phyloP scores from a whole-genome alignment of 2,888 invertebrate genomes.

The Cryptocheilus praepositus region DNA sequence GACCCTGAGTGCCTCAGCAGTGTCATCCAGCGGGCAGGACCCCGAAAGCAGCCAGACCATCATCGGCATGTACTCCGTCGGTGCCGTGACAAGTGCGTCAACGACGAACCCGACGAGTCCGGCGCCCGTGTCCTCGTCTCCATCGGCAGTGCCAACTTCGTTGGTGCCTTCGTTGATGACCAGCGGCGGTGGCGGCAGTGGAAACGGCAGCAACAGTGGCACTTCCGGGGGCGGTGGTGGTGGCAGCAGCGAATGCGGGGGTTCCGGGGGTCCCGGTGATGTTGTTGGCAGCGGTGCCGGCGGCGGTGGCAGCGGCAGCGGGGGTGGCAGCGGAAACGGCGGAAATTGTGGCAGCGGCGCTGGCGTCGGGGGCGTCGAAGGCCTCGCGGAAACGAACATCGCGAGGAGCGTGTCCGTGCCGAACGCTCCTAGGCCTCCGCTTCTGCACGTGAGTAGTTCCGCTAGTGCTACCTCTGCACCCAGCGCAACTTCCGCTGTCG shows the following conservation, averaged over 20 bases:
- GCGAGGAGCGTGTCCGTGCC: slow-evolving; percentile 67
- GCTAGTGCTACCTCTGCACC: slow-evolving; percentile 66
- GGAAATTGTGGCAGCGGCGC: not conserved
- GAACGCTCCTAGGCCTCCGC: slow-evolving; percentile 66
- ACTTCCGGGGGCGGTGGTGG: no score
- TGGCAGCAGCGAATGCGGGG: no score
- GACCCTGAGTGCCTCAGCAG: slow-evolving; percentile 71
- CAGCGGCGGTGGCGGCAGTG: no score
- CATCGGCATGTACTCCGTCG: slow-evolving; percentile 66
- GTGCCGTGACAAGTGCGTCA: slow-evolving; percentile 46
- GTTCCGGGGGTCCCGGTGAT: no score
- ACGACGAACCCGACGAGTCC: slow-evolving; percentile 32
- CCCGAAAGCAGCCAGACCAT: slow-evolving; percentile 58
- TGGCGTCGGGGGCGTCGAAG: not conserved
- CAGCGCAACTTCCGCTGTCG: slow-evolving; percentile 68
- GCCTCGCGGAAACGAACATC: slow-evolving; percentile 47
- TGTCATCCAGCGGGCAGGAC: slow-evolving; percentile 66
- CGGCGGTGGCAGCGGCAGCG: no score
- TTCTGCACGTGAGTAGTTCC: slow-evolving; percentile 62
- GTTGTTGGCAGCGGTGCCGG: no score
- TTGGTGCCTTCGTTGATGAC: slow-evolving; percentile 36
- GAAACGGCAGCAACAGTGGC: no score
- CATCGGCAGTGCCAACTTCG: slow-evolving; percentile 41
- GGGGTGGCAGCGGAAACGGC: no score
- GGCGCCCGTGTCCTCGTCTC: slow-evolving; percentile 28